phyloP scores from a whole-genome alignment of 1,140 invertebrate species.

The Drosophila cardini region DNA sequence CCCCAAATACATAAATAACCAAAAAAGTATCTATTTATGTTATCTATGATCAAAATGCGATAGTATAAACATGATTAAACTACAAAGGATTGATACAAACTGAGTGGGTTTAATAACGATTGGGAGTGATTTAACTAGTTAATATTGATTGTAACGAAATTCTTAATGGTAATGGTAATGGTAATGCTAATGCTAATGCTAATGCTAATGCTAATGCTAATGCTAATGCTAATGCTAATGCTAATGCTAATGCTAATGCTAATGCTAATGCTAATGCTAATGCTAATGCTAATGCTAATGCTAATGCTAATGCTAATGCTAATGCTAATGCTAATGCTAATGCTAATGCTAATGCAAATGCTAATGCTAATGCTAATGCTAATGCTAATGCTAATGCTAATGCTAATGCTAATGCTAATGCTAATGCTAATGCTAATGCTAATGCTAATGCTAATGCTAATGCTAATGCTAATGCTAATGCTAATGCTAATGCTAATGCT shows the following conservation, averaged over 20 bases:
- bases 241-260: conserved; percentile 1
- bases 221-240: conserved; percentile 3
- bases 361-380: background rate
- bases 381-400: conserved; percentile 3
- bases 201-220: conserved; percentile 1
- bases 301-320: conserved; percentile 1
- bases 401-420: conserved; percentile 5
- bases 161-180: background rate
- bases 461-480: background rate
- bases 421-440: background rate
- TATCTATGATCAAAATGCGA: conserved; percentile 24
- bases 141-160: no score
- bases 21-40: conserved; percentile 1
- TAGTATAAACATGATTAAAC: conserved; percentile 12
- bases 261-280: conserved; percentile 3
- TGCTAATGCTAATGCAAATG: conserved; percentile 1
- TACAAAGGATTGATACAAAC: background rate
- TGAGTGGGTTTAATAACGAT: background rate
- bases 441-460: conserved; percentile 1
- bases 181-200: conserved; percentile 6
- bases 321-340: conserved; percentile 3
- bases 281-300: conserved; percentile 3
- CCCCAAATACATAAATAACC: background rate
- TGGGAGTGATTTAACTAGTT: no score
- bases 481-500: background rate